Conservation (phyloP, 2,888 invertebrate genomes). For the Digitonthophagus gazella region DNA sequence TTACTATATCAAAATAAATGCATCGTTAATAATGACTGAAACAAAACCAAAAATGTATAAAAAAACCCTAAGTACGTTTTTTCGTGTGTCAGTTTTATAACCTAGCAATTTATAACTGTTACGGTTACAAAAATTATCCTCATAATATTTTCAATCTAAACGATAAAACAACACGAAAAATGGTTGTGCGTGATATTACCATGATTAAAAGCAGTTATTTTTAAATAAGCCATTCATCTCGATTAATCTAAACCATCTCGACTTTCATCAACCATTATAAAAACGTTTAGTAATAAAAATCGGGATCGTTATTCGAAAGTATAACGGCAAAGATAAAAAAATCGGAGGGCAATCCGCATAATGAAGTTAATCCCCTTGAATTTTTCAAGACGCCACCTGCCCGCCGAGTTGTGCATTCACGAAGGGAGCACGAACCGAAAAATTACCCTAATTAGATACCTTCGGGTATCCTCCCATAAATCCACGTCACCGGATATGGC, state of each 20-base stretch:
- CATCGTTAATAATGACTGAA: neutral
- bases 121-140: neutral
- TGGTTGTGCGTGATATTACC: neutral
- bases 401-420: neutral
- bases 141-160: neutral
- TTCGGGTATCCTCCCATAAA: conserved; percentile 6
- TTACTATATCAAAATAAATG: neutral
- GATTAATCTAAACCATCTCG: neutral
- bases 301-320: neutral
- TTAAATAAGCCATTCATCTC: neutral
- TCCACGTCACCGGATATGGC: conserved; percentile 6
- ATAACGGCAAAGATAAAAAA: neutral
- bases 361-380: neutral
- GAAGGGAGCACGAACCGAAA: conserved; percentile 13
- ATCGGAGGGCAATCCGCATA: neutral
- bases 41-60: too few species aligned
- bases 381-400: neutral
- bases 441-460: conserved; percentile 17
- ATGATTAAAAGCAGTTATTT: too few species aligned
- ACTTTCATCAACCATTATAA: neutral
- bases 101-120: neutral
- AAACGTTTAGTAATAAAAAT: neutral
- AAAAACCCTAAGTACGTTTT: neutral
- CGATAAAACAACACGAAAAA: neutral
- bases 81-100: neutral